Evolutionary conservation across 2,888 invertebrate genomes (phyloP), one percentile per base, ranked within the genome.

Genomic region (Cheilosia vernalis): DNA sequence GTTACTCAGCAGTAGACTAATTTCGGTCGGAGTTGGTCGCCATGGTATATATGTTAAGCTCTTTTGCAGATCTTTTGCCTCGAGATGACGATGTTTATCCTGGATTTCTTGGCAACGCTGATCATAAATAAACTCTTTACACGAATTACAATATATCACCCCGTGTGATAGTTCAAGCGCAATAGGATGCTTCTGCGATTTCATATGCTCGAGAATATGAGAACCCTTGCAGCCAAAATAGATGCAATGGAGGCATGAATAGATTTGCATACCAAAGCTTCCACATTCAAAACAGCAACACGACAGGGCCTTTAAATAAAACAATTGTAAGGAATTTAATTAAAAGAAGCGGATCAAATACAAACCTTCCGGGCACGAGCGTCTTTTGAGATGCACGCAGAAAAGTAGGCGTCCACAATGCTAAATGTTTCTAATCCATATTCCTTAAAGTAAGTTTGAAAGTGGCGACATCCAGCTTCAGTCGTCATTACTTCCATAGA

Each of bases 121-220:
- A 90, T 98, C 97, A 92, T 98, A 98, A 63, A 98, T 95, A 91
- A 98, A 99, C 92, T 99, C 98, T 85, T 95, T 95, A 91, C 99
- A 99, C 89, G 95, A 95, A 90, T 95, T 95, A 92, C 99, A 99
- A 92, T 96, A 96, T 10, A 99, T 94, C 91, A 97, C 96, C 55
- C 98, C 98, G 92, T 97, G 97, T 70, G 94, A 95, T 63, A 98
- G 92, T 90, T 99, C 98, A 89, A 98, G 94, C 78, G 97, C 96
- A 87, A 98, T 93, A 89, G 94, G 94, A 92, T 98, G 98, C 89
- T 96, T 95, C 89, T 96, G 96, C 55, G 93, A 93, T 90, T 95
- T 95, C 61, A 96, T 95, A 93, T 99, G 98, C 72, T 97, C 96
- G 89, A 96, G 95, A 87, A 98, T 97, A 91, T 98, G 98, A 76